Percentiles rank a stretch among this genome's conserved stretches.
phyloP scores from a whole-genome alignment of 2,888 invertebrate species.

The Helobdella robusta region DNA sequence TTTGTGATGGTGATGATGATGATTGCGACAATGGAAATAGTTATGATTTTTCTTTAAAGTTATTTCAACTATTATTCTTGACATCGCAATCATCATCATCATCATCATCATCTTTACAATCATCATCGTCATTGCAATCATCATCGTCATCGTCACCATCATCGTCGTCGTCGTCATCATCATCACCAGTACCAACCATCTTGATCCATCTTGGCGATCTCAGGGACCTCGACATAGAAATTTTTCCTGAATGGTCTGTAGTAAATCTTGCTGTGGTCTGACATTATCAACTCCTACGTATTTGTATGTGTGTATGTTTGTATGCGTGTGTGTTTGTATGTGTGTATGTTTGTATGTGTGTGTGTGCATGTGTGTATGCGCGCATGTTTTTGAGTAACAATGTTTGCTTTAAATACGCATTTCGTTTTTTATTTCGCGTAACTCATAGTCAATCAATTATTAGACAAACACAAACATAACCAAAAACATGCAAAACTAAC shows the following conservation, averaged over 20 bases:
- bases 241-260: slow-evolving; percentile 83
- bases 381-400: too few relatives aligned
- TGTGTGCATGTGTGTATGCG: too few relatives aligned
- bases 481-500: not conserved
- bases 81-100: not conserved
- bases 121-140: not conserved
- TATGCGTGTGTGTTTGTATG: too few relatives aligned
- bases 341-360: too few relatives aligned
- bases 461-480: not conserved
- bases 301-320: too few relatives aligned
- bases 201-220: slow-evolving; percentile 78
- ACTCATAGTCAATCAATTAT: not conserved
- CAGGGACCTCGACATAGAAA: slow-evolving; percentile 95
- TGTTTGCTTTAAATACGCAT: not conserved
- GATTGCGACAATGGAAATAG: too few relatives aligned
- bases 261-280: slow-evolving; percentile 58
- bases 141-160: slow-evolving; percentile 1
- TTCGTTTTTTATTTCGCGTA: not conserved
- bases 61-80: too few relatives aligned
- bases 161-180: not conserved
- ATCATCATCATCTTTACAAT: not conserved
- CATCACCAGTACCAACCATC: slow-evolving; percentile 52
- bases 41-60: too few relatives aligned
- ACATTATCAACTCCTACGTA: slow-evolving; percentile 62
- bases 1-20: too few relatives aligned